Base-by-base conservation (phyloP, 1,140 invertebrate genomes). In the Achatina immaculata region DNA sequence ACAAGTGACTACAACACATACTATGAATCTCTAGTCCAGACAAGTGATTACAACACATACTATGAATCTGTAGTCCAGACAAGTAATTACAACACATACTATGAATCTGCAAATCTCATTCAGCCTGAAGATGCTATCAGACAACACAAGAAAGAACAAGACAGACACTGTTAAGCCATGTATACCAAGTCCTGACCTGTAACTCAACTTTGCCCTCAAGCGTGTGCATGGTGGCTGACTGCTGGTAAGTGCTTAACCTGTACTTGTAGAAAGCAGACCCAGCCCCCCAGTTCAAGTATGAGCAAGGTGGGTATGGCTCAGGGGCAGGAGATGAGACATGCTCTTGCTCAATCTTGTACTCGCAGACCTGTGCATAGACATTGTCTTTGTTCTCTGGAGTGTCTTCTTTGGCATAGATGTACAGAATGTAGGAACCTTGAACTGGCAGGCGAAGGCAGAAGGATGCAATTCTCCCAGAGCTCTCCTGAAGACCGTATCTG, bases 351-450 rank as follows among this genome's bases (percentile, higher is more conserved):
- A 91, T 87, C 83, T 90, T 89, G 83, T 91, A 92, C 75, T 92
- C 91, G 76, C 90, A 91, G 2, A 92, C 90, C 68, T 90, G 90
- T n/a, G 90, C 89, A 81, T 91, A 91, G 21, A 91, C 89, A 79
- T 88, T 90, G 48, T 90, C 90, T 73, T 89, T 90, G 82, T 87
- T 89, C 55, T 89, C 87, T 48, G 87, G 87, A 19, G 86, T 88
- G 82, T 90, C 88, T 76, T 91, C 90, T 78, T 90, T 91, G 72
- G 90, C 91, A 82, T 91, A 92, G 73, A 92, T 88, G 75, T 89
- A 89, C 16, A 92, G 78, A 48, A 90, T 90, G 83, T 91, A 92
- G 9, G 88, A 87, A 34, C 88, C 90, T 34, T 83, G 79, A 31
- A 87, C 84, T 55, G 91, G 91, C n/a, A 91, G 86, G 71, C 91